A percentile compares a stretch with the other conserved stretches of the same genome.
These are phyloP conservation scores for Notarius lentiginosus DNA, from an alignment of 2,113 vertebrate genomes.

Conservation along the genomic window DNA sequence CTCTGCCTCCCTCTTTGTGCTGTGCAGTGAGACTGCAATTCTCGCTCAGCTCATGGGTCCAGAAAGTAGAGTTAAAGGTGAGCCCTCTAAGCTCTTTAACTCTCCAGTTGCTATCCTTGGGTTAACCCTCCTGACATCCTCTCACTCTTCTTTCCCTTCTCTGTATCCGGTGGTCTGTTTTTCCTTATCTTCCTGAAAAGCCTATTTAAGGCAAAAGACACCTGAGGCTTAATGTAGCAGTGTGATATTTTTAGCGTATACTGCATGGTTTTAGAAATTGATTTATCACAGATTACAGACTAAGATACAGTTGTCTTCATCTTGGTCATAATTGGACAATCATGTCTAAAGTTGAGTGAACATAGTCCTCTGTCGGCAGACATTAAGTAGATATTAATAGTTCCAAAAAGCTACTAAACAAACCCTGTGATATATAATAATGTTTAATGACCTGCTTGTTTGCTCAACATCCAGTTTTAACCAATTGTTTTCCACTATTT, in stretches of 20 bases:
- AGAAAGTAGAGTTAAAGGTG: slow-evolving; percentile 80
- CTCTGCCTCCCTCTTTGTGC: slow-evolving; percentile 30
- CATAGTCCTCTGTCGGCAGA: neutral
- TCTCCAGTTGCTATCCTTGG: slow-evolving; percentile 55
- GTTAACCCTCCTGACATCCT: slow-evolving; percentile 55
- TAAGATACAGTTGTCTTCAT: slow-evolving; percentile 6
- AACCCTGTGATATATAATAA: slow-evolving; percentile 13
- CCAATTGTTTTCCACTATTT: slow-evolving; percentile 25
- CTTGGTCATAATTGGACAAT: neutral
- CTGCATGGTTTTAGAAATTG: neutral
- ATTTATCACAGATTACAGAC: slow-evolving; percentile 4
- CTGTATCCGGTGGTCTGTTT: slow-evolving; percentile 56
- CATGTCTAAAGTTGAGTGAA: neutral
- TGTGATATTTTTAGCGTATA: slow-evolving; percentile 3
- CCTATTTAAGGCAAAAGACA: slow-evolving; percentile 5
- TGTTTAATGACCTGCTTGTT: slow-evolving; percentile 15
- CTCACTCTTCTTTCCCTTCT: slow-evolving; percentile 13
- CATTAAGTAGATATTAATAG: neutral
- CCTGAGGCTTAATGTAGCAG: neutral
- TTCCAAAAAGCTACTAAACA: neutral
- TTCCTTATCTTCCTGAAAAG: slow-evolving; percentile 7
- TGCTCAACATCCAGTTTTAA: slow-evolving; percentile 47
- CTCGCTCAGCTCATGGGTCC: slow-evolving; percentile 67
- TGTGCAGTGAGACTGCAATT: slow-evolving; percentile 13
- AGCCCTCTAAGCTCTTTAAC: slow-evolving; percentile 73